Percentiles rank a stretch among this genome's conserved stretches.
Evolutionary conservation across 2,113 vertebrate species (phyloP).

Genomic region (Ictalurus punctatus): DNA sequence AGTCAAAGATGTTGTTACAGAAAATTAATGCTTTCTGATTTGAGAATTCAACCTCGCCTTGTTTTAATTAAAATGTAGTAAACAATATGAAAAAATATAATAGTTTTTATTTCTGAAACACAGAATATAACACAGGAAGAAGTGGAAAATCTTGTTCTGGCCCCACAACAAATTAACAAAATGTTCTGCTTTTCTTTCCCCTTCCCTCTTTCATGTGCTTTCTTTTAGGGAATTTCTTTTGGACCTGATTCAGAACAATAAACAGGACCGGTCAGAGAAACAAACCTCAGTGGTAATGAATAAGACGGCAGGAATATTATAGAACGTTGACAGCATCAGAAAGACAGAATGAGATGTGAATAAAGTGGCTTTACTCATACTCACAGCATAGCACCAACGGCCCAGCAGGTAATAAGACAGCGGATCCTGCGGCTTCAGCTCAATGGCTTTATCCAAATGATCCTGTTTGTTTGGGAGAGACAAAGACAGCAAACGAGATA

Average conservation of each 20-base stretch:
- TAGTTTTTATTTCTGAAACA: not conserved
- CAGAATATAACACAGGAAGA: not conserved
- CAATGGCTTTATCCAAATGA: conserved; percentile 92
- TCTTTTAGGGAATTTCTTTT: not conserved
- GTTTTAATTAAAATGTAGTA: not conserved
- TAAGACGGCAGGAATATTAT: not conserved
- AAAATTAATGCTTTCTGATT: not conserved
- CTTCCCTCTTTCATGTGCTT: not conserved
- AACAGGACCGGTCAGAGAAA: not conserved
- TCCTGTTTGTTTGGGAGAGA: conserved; percentile 71
- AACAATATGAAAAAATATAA: not conserved
- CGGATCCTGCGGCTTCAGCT: conserved; percentile 90
- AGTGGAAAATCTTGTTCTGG: not conserved
- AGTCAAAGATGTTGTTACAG: not conserved
- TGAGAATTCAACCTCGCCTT: not conserved
- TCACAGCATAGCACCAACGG: conserved; percentile 95
- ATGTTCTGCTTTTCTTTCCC: not conserved
- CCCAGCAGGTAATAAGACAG: conserved; percentile 91
- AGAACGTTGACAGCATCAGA: not conserved
- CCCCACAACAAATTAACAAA: not conserved
- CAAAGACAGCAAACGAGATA: not conserved
- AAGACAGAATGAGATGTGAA: conserved; percentile 20
- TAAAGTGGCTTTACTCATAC: conserved; percentile 60
- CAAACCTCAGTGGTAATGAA: not conserved
- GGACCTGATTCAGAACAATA: not conserved